Evolutionary conservation across 2,888 invertebrate species (phyloP).

Genomic region (Ceratothoa steindachneri): DNA sequence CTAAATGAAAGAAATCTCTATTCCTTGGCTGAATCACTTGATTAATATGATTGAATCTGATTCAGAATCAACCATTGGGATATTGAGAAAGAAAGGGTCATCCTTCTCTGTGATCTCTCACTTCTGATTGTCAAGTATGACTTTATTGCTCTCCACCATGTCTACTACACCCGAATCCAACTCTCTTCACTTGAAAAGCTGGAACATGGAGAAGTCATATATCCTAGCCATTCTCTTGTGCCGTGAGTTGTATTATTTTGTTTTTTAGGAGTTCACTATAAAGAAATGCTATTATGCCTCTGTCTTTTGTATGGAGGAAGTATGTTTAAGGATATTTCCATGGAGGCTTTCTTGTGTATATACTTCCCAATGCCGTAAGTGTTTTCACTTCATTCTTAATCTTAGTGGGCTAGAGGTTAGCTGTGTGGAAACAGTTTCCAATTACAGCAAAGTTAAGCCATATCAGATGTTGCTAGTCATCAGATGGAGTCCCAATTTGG

Average conservation of each 20-base stretch:
- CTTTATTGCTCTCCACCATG: conserved; percentile 72
- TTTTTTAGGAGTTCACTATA: conserved; percentile 12
- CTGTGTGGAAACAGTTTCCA: no score
- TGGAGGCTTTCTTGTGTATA: not conserved
- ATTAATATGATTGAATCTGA: no score
- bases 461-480: no score
- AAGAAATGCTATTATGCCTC: not conserved
- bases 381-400: no score
- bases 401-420: no score
- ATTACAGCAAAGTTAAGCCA: no score
- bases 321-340: no score
- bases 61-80: conserved; percentile 82
- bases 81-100: conserved; percentile 74
- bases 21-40: no score
- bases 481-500: no score
- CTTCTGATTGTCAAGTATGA: conserved; percentile 76
- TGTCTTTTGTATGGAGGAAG: not conserved
- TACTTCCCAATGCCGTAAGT: no score
- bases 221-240: conserved; percentile 73
- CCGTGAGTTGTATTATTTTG: conserved; percentile 64
- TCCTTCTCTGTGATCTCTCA: conserved; percentile 68
- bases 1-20: no score
- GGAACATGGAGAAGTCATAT: conserved; percentile 71
- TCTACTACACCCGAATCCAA: conserved; percentile 64
- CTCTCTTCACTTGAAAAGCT: conserved; percentile 68